phyloP scores from a whole-genome alignment of 2,888 invertebrate genomes.

The Drosophila sordidula region DNA sequence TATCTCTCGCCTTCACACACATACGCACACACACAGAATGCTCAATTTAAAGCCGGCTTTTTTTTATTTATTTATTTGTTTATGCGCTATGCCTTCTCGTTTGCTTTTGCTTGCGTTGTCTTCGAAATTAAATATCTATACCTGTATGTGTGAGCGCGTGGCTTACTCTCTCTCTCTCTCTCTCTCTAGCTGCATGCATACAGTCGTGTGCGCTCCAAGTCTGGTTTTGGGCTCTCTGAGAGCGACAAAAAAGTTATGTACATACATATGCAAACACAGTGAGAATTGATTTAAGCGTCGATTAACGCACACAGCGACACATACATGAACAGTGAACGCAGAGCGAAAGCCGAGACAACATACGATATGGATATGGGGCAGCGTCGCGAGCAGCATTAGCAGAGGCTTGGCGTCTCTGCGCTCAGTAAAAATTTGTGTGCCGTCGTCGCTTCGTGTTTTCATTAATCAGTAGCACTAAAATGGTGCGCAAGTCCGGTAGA shows the following conservation, averaged over 20 bases:
- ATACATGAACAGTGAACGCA: conserved; percentile 39
- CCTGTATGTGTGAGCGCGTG: conserved; percentile 12
- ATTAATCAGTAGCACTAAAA: conserved; percentile 80
- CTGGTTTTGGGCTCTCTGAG: conserved; percentile 55
- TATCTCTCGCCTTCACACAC: conserved; percentile 35
- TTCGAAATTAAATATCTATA: conserved; percentile 23
- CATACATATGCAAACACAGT: conserved; percentile 69
- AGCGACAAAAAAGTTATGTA: conserved; percentile 25
- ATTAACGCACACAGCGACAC: conserved; percentile 67
- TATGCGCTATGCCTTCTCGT: conserved; percentile 43
- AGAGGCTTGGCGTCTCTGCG: conserved; percentile 43
- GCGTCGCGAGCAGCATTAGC: conserved; percentile 23
- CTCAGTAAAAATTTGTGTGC: conserved; percentile 53
- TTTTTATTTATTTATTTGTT: conserved; percentile 72
- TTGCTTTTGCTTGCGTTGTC: conserved; percentile 39
- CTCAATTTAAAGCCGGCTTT: conserved; percentile 76
- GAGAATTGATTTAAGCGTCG: conserved; percentile 79
- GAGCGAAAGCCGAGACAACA: conserved; percentile 49
- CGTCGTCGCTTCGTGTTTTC: conserved; percentile 57
- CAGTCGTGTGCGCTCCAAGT: conserved; percentile 53
- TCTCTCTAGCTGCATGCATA: conserved; percentile 10
- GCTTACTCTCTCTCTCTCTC: conserved; percentile 19
- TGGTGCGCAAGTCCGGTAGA: conserved; percentile 81
- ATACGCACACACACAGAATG: conserved; percentile 16
- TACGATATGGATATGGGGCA: conserved; percentile 61